Conservation (phyloP, 2,113 vertebrate genomes). For the Zosterops borbonicus region DNA sequence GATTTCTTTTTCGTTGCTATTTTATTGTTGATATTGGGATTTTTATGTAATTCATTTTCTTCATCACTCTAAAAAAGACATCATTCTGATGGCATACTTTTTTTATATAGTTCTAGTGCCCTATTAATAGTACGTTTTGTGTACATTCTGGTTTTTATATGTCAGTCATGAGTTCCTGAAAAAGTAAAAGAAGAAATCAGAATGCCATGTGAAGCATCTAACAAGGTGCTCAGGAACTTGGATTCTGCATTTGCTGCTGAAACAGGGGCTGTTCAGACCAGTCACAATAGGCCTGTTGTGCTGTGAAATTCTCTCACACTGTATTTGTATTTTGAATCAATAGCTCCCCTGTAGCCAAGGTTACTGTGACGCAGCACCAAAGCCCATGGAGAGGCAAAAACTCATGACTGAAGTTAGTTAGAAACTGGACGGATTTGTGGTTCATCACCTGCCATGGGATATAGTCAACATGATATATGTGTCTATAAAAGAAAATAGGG, state of each 20-base stretch:
- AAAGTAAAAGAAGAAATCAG: background rate
- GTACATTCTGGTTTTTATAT: background rate
- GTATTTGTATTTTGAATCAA: slow-evolving; percentile 50
- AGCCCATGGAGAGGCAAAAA: background rate
- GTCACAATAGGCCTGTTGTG: slow-evolving; percentile 12
- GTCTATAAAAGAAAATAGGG: background rate
- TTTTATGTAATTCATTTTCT: background rate
- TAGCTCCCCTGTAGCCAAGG: slow-evolving; percentile 46
- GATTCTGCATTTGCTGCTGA: background rate
- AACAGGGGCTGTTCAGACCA: background rate
- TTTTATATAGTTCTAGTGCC: too few relatives aligned
- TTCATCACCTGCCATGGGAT: background rate
- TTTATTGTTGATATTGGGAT: background rate
- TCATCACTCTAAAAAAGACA: background rate
- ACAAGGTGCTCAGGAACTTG: background rate
- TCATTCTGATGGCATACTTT: background rate
- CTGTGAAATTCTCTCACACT: slow-evolving; percentile 20
- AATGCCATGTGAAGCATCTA: background rate
- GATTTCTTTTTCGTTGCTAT: background rate
- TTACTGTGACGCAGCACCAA: slow-evolving; percentile 31
- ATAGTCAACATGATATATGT: background rate
- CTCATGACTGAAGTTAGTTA: background rate
- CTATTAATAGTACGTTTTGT: background rate
- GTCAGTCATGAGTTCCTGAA: background rate
- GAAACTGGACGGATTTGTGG: background rate